Conservation (phyloP, 2,888 invertebrate genomes). For the Dasysyrphus albostriatus region DNA sequence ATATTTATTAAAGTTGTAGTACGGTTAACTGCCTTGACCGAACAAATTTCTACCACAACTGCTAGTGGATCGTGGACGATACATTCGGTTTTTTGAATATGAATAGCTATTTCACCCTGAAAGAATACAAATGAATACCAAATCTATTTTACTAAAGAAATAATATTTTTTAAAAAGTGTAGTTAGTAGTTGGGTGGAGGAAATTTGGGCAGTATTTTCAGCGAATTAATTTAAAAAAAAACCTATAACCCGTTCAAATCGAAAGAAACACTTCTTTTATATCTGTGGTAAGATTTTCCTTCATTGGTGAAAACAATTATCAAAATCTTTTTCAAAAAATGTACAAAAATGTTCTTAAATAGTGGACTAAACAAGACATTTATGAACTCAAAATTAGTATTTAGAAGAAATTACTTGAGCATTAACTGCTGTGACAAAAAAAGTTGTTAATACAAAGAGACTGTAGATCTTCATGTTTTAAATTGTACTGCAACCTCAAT, state of each 20-base stretch:
- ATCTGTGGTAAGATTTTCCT: too few species aligned
- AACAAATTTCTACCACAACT: not conserved
- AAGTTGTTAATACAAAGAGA: not conserved
- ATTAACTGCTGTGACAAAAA: not conserved
- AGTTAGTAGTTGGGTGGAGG: too few species aligned
- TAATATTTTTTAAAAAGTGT: too few species aligned
- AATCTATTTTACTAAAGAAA: too few species aligned
- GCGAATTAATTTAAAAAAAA: too few species aligned
- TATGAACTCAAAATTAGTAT: too few species aligned
- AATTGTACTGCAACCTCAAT: not conserved
- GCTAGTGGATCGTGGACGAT: not conserved
- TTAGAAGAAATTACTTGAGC: not conserved
- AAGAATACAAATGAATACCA: not conserved
- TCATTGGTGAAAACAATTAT: too few species aligned
- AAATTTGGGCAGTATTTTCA: too few species aligned
- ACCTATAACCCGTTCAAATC: too few species aligned
- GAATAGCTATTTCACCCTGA: not conserved
- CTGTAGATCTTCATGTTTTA: conserved; percentile 12
- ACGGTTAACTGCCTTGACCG: not conserved
- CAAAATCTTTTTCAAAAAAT: too few species aligned
- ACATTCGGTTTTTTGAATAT: not conserved
- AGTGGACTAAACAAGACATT: not conserved
- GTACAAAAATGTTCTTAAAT: too few species aligned
- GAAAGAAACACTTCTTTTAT: too few species aligned
- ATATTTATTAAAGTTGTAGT: conserved; percentile 6